Evolutionary conservation across 2,113 vertebrate genomes (phyloP), one percentile per base, ranked within the genome.

Genomic region (Agelaius tricolor): DNA sequence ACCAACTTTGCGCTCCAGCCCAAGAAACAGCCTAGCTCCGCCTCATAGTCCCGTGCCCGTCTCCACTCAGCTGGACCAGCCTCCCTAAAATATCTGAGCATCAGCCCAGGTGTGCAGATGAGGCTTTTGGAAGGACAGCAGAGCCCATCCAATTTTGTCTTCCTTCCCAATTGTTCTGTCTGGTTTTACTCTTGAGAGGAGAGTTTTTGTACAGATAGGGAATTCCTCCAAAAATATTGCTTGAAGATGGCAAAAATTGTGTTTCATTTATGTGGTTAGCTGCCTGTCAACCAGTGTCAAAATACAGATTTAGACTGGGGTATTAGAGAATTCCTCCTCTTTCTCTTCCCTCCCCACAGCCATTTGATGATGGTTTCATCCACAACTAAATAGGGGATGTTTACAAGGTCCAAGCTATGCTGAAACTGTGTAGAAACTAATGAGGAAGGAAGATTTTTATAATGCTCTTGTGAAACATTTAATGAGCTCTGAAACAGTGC

Each of bases 401-500:
- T 87, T 87, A 84, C 65, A 78, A 84, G 30, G 35, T 68, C 23
- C 83, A 72, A 55, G 39, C 14, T 31, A 74, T 26, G 24, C 23
- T 82, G 37, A 63, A 88, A 46, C 37, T 54, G 54, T 26, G 16
- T 31, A 85, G 82, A 90, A 91, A 63, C 31, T 81, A 90, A 89
- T 44, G 47, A 89, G 65, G 59, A 92, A 74, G 51, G 68, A 92
- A 86, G 57, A 88, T 46, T 88, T 94, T 92, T 74, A 13, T 28
- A 92, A 92, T 14, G 14, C 8, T 67, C 55, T 61, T 1, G 0
- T 81, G 69, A 89, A 95, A 84, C 39, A 44, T 44, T 87, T 93
- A 95, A 78, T 61, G 61, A 95, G 54, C 65, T 93, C 91, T 52
- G 57, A 89, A 95, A 82, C 21, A 71, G 61, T n/a, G 27, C n/a